Conservation (phyloP, 2,797 vertebrate genomes). For the Myripristis jacobus region DNA sequence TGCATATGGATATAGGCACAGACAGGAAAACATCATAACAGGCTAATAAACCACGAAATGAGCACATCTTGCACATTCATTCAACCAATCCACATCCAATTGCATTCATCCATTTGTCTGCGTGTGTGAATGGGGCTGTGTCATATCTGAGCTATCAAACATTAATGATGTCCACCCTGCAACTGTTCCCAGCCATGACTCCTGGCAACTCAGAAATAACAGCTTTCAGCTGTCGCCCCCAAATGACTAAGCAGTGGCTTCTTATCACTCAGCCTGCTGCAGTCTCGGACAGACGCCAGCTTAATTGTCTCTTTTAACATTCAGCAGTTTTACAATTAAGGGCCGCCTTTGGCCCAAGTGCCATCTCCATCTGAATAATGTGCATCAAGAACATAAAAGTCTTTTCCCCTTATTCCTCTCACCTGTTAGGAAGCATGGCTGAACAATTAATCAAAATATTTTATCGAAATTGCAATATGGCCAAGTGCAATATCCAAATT, state of each 20-base stretch:
- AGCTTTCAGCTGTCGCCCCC: conserved; percentile 38
- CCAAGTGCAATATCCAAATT: too few species aligned
- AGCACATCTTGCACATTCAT: conserved; percentile 24
- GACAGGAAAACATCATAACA: conserved; percentile 17
- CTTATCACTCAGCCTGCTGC: conserved; percentile 47
- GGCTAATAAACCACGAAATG: conserved; percentile 16
- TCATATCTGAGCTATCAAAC: conserved; percentile 46
- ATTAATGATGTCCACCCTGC: conserved; percentile 49
- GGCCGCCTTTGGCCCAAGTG: neutral
- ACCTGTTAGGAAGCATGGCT: conserved; percentile 13
- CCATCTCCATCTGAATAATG: conserved; percentile 29
- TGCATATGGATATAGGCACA: neutral
- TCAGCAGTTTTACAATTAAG: conserved; percentile 38
- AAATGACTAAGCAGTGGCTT: conserved; percentile 32
- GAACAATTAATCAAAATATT: too few species aligned
- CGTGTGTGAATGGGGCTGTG: conserved; percentile 26
- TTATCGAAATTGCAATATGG: too few species aligned
- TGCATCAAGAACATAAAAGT: conserved; percentile 32
- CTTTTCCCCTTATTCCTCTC: conserved; percentile 16
- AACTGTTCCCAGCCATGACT: conserved; percentile 46
- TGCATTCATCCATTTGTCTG: conserved; percentile 19
- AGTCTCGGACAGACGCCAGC: conserved; percentile 21
- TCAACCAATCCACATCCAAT: conserved; percentile 22
- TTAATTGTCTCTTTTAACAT: conserved; percentile 56
- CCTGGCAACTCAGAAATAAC: conserved; percentile 48